Evolutionary conservation across 2,888 invertebrate genomes (phyloP).

Genomic region (Therioaphis trifolii): DNA sequence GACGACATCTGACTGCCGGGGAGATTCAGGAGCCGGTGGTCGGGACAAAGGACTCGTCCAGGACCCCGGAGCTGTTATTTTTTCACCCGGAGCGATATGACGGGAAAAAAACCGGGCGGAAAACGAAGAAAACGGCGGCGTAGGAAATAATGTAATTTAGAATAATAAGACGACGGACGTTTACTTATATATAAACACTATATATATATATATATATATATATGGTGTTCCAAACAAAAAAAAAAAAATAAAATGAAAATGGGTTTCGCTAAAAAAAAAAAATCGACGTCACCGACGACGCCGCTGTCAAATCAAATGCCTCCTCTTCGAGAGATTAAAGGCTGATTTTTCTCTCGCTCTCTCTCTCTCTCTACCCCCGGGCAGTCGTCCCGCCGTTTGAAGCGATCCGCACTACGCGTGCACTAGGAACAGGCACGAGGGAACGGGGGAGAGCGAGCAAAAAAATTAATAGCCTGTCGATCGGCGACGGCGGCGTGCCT

Average conservation of each 20-base stretch:
- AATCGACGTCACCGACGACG: not conserved
- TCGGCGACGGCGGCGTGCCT: conserved; percentile 10
- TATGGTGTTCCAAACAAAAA: not conserved
- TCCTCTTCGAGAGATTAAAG: conserved; percentile 52
- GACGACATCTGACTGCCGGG: conserved; percentile 11
- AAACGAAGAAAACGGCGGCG: not conserved
- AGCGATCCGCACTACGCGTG: not conserved
- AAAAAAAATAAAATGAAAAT: conserved; percentile 39
- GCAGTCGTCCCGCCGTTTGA: not conserved
- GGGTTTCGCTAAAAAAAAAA: conserved; percentile 2
- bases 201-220: too few species aligned
- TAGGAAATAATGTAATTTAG: conserved; percentile 50
- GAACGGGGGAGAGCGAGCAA: not conserved
- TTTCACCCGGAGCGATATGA: not conserved
- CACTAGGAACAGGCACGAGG: not conserved
- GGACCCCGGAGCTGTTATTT: not conserved
- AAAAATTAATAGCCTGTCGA: conserved; percentile 63
- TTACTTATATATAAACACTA: too few species aligned
- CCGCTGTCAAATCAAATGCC: conserved; percentile 50
- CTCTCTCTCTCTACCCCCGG: not conserved
- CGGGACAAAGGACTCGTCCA: conserved; percentile 14
- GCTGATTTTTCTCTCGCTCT: conserved; percentile 2
- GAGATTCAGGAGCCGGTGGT: not conserved
- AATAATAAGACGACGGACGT: conserved; percentile 32
- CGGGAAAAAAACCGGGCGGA: not conserved